These are phyloP conservation scores for Anniella stebbinsi DNA, from an alignment of 2,797 vertebrate species.

Conservation along the genomic window DNA sequence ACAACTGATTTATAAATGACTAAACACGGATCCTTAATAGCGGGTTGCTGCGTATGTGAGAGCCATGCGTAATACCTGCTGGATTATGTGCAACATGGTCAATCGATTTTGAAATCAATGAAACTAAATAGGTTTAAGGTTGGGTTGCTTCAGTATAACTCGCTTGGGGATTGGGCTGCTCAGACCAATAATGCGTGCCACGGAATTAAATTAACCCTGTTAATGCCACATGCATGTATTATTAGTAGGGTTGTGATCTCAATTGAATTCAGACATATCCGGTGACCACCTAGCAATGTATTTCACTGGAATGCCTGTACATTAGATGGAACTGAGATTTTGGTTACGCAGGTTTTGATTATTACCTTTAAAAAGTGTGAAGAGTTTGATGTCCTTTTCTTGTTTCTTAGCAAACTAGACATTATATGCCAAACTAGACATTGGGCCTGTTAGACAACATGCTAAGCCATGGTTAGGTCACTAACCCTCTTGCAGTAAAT, in stretches of 20 bases:
- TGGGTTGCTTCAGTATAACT: background rate
- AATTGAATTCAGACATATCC: background rate
- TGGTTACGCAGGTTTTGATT: background rate
- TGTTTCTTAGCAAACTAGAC: background rate
- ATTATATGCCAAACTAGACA: no score
- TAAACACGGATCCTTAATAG: background rate
- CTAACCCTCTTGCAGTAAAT: no score
- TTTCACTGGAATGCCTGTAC: background rate
- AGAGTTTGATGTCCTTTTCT: background rate
- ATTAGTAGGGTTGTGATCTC: background rate
- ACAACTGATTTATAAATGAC: background rate
- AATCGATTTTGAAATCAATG: conserved; percentile 5
- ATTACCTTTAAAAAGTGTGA: background rate
- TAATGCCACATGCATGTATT: background rate
- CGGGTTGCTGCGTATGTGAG: background rate
- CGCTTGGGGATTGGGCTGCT: background rate
- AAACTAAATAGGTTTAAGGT: conserved; percentile 12
- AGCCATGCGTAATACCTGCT: background rate
- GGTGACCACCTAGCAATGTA: background rate
- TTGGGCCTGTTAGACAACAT: no score
- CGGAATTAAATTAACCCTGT: background rate
- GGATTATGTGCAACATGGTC: background rate
- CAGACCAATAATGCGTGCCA: background rate
- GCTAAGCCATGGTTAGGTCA: no score
- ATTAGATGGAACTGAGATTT: background rate